A percentile compares a stretch with the other conserved stretches of the same genome.
Conservation (phyloP, 2,888 invertebrate genomes). For the Eilema griseolum region DNA sequence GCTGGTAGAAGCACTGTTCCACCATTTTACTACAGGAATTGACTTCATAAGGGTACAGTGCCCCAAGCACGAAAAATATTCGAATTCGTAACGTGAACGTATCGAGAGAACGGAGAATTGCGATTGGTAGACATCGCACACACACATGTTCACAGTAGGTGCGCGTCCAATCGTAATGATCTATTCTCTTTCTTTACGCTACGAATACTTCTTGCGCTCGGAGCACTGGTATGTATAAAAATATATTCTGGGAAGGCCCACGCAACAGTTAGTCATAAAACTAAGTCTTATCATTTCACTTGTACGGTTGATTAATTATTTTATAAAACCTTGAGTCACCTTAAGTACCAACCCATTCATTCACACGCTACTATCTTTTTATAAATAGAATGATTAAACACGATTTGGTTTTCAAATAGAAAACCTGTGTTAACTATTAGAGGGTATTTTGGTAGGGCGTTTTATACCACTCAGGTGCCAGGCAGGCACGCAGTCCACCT, state of each 20-base stretch:
- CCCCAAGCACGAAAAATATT: too few relatives aligned
- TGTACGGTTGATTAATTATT: neutral
- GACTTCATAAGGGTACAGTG: neutral
- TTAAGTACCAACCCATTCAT: slow-evolving; percentile 1
- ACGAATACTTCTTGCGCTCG: too few relatives aligned
- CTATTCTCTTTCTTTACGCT: too few relatives aligned
- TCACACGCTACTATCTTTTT: neutral
- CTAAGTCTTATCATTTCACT: neutral
- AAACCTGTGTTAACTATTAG: neutral
- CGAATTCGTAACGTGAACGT: too few relatives aligned
- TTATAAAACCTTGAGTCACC: slow-evolving; percentile 4
- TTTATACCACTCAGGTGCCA: too few relatives aligned
- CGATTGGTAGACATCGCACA: too few relatives aligned
- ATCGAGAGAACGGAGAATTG: too few relatives aligned
- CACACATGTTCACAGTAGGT: too few relatives aligned
- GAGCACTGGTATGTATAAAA: neutral
- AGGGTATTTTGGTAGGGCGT: neutral
- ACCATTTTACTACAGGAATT: neutral
- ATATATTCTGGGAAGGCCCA: neutral
- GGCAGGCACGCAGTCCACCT: too few relatives aligned
- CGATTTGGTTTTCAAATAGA: neutral
- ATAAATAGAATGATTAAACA: neutral
- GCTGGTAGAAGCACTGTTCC: too few relatives aligned
- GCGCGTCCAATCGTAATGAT: too few relatives aligned
- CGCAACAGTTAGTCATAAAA: neutral